Percentiles rank a stretch among this genome's conserved stretches.
phyloP scores from a whole-genome alignment of 2,888 invertebrate species.

The Orthonychiurus folsomi region DNA sequence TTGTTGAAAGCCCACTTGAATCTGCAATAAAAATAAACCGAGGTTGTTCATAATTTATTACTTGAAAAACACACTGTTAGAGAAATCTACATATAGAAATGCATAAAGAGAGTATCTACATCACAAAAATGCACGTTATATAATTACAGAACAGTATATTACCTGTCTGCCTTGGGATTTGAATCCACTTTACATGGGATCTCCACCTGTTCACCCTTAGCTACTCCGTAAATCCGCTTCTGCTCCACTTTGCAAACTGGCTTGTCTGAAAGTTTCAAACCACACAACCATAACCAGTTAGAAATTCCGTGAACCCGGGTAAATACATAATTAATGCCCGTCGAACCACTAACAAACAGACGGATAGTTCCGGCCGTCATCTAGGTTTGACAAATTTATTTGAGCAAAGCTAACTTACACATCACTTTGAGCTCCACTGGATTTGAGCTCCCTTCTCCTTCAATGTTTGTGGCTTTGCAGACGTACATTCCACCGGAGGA shows the following conservation, averaged over 20 bases:
- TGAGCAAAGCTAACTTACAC: slow-evolving; percentile 59
- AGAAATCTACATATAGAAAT: no score
- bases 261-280: slow-evolving; percentile 70
- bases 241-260: slow-evolving; percentile 68
- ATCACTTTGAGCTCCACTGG: slow-evolving; percentile 73
- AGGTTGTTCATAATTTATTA: no score
- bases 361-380: no score
- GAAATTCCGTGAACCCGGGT: not conserved
- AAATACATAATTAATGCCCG: not conserved
- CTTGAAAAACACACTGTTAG: no score
- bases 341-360: not conserved
- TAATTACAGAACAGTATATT: no score
- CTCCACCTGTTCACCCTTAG: slow-evolving; percentile 67
- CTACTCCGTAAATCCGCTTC: slow-evolving; percentile 72
- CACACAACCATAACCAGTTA: no score
- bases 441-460: slow-evolving; percentile 79
- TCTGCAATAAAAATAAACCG: no score
- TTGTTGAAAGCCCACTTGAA: slow-evolving; percentile 87
- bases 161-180: slow-evolving; percentile 67
- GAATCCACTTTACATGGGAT: slow-evolving; percentile 76
- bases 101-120: no score
- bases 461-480: slow-evolving; percentile 73
- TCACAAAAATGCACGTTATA: no score
- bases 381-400: not conserved
- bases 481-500: slow-evolving; percentile 78